phyloP scores from a whole-genome alignment of 2,888 invertebrate genomes.

The Euzetes globulus region DNA sequence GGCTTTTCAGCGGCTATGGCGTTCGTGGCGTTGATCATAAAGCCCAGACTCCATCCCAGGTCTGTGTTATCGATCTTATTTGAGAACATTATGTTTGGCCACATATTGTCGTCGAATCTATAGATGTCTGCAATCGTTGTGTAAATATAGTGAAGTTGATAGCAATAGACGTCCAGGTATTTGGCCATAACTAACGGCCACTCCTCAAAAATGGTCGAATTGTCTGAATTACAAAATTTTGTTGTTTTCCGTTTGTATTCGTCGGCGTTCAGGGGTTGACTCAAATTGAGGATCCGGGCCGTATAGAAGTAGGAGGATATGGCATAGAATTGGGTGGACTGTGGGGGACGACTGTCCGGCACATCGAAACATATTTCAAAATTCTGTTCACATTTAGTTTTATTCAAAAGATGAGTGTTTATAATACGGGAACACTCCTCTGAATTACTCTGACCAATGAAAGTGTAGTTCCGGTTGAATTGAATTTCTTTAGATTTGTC shows the following conservation, averaged over 20 bases:
- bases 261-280: background rate
- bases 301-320: slow-evolving; percentile 50
- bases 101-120: slow-evolving; percentile 33
- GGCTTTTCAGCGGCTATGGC: slow-evolving; percentile 45
- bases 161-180: slow-evolving; percentile 33
- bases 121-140: slow-evolving; percentile 34
- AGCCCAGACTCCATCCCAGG: slow-evolving; percentile 52
- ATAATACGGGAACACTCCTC: slow-evolving; percentile 43
- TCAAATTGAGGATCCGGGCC: slow-evolving; percentile 14
- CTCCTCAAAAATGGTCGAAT: slow-evolving; percentile 8
- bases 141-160: slow-evolving; percentile 33
- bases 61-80: slow-evolving; percentile 46
- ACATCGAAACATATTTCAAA: slow-evolving; percentile 43
- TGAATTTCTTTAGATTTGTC: background rate
- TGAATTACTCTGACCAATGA: slow-evolving; percentile 45
- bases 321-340: slow-evolving; percentile 45
- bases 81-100: slow-evolving; percentile 31
- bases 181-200: slow-evolving; percentile 31
- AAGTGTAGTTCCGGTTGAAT: slow-evolving; percentile 40
- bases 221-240: slow-evolving; percentile 31
- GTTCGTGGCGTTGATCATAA: slow-evolving; percentile 50
- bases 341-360: slow-evolving; percentile 34
- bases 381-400: slow-evolving; percentile 42
- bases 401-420: slow-evolving; percentile 43
- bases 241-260: slow-evolving; percentile 5